These are phyloP conservation scores for Puffinus mauretanicus DNA, from an alignment of 2,113 vertebrate genomes.

Conservation along the genomic window DNA sequence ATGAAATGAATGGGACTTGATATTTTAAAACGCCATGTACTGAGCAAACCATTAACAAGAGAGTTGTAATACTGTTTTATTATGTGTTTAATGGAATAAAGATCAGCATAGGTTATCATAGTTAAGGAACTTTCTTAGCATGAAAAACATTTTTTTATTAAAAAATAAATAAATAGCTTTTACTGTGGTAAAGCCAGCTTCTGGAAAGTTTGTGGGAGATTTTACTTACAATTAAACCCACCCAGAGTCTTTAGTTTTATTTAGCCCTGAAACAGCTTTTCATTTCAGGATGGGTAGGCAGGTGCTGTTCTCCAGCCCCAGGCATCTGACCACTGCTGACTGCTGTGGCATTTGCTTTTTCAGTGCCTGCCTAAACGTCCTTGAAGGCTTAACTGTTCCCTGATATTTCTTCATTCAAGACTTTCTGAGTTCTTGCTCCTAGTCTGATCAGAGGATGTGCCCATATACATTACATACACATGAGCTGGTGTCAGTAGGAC, in stretches of 20 bases:
- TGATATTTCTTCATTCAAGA: not conserved
- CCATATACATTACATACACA: accelerated
- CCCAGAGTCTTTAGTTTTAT: not conserved
- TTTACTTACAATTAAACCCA: not conserved
- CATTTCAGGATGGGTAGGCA: not conserved
- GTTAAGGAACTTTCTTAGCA: not conserved
- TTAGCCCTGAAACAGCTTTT: not conserved
- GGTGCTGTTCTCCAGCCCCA: not conserved
- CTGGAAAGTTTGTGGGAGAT: not conserved
- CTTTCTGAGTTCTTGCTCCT: not conserved
- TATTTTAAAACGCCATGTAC: not conserved
- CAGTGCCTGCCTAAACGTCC: not conserved
- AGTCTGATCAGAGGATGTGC: not conserved
- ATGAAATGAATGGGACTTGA: not conserved
- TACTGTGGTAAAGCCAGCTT: not conserved
- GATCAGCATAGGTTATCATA: not conserved
- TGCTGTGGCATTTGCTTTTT: not conserved
- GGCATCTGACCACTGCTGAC: not conserved
- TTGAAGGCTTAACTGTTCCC: not conserved
- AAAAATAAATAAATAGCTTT: not conserved
- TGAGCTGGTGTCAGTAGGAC: not conserved
- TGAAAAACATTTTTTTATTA: not conserved
- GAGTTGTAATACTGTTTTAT: not conserved
- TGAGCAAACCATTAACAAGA: not conserved
- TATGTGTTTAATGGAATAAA: not conserved